Evolutionary conservation across 2,888 invertebrate species (phyloP).

Genomic region (Vesta saturnalis): DNA sequence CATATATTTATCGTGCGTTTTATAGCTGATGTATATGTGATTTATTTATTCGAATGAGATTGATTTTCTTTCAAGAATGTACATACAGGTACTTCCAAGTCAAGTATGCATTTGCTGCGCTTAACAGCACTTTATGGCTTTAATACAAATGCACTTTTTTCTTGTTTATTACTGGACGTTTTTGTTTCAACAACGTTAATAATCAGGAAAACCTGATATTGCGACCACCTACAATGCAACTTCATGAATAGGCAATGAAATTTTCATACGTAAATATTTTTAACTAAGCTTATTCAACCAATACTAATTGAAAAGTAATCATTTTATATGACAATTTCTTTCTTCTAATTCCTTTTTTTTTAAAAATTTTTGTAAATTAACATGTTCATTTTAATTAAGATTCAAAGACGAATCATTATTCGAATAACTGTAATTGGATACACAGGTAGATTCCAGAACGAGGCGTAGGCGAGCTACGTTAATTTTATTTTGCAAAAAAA

Average conservation of each 20-base stretch:
- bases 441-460: no score
- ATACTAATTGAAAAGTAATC: constrained; percentile 13
- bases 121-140: constrained; percentile 45
- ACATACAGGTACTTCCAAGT: constrained; percentile 24
- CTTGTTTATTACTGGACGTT: constrained; percentile 42
- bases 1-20: constrained; percentile 51
- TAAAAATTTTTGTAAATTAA: no score
- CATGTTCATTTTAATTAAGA: no score
- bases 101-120: constrained; percentile 40
- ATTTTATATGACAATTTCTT: neutral
- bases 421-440: no score
- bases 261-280: constrained; percentile 32
- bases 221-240: constrained; percentile 44
- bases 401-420: no score
- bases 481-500: no score
- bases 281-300: constrained; percentile 1
- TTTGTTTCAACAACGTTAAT: constrained; percentile 44
- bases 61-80: constrained; percentile 49
- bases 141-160: constrained; percentile 46
- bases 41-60: constrained; percentile 51
- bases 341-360: neutral
- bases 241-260: constrained; percentile 37
- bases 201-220: constrained; percentile 40
- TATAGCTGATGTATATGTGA: constrained; percentile 49
- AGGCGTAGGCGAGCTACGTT: no score